Conservation (phyloP, 2,888 invertebrate species). For the Copidosoma aretas region DNA sequence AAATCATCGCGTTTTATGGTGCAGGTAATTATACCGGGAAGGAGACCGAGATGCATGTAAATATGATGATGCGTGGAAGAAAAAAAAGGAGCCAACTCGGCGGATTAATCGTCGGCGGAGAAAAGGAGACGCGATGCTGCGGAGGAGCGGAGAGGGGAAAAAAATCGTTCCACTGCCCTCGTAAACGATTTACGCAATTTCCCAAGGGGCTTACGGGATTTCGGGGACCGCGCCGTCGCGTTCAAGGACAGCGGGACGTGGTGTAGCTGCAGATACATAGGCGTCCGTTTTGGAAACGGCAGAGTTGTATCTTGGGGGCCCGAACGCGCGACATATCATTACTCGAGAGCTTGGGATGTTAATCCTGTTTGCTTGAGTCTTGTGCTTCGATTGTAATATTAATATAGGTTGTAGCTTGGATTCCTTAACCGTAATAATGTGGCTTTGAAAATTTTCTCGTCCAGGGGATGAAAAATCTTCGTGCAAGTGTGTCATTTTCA, state of each 20-base stretch:
- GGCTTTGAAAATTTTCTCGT: no score
- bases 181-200: slow-evolving; percentile 40
- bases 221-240: slow-evolving; percentile 14
- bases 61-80: neutral
- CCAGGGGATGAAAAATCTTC: no score
- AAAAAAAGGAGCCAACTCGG: slow-evolving; percentile 17
- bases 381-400: no score
- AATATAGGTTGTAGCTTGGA: no score
- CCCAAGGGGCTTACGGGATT: slow-evolving; percentile 40
- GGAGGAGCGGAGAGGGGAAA: neutral
- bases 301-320: no score
- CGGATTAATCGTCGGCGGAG: slow-evolving; percentile 29
- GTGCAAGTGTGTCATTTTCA: no score
- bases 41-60: no score
- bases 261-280: no score
- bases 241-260: slow-evolving; percentile 25
- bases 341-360: no score
- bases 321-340: no score
- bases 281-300: slow-evolving; percentile 38
- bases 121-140: neutral
- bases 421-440: no score
- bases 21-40: slow-evolving; percentile 31
- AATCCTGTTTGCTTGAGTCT: no score
- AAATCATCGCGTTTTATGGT: slow-evolving; percentile 37
- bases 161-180: slow-evolving; percentile 38